A percentile compares a stretch with the other conserved stretches of the same genome.
Evolutionary conservation across 2,888 invertebrate genomes (phyloP).

Genomic region (Diarsia dahlii): DNA sequence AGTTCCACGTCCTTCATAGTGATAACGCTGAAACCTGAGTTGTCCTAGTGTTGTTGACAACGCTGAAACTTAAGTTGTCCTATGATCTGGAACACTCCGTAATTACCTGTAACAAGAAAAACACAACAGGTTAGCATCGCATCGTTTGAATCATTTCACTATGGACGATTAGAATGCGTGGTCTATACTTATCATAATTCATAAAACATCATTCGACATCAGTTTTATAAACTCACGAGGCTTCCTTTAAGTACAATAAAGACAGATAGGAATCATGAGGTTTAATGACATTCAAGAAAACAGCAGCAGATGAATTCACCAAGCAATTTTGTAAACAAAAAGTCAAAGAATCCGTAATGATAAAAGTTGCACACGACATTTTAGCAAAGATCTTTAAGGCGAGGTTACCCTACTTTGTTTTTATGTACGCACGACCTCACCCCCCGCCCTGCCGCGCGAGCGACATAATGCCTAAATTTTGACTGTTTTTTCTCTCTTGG

Average conservation of each 20-base stretch:
- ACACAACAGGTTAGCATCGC: neutral
- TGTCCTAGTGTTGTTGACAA: neutral
- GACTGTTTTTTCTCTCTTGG: too few species aligned
- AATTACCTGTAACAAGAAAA: conserved; percentile 57
- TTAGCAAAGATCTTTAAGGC: too few species aligned
- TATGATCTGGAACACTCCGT: conserved; percentile 20
- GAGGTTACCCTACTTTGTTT: too few species aligned
- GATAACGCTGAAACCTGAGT: neutral
- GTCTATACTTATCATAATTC: neutral
- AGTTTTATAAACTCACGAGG: neutral
- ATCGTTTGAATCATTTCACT: neutral
- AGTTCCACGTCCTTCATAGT: too few species aligned
- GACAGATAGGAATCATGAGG: neutral
- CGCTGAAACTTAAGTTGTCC: neutral
- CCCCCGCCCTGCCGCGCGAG: too few species aligned
- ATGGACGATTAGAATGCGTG: neutral
- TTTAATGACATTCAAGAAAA: neutral
- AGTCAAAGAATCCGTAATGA: neutral
- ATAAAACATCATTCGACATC: neutral
- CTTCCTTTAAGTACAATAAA: neutral
- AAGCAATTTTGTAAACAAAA: neutral
- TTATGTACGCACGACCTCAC: too few species aligned
- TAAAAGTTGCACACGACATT: neutral
- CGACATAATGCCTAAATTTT: too few species aligned
- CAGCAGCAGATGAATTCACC: neutral